Evolutionary conservation across 2,113 vertebrate genomes (phyloP), one percentile per base, ranked within the genome.

Genomic region (Triplophysa tibetana): DNA sequence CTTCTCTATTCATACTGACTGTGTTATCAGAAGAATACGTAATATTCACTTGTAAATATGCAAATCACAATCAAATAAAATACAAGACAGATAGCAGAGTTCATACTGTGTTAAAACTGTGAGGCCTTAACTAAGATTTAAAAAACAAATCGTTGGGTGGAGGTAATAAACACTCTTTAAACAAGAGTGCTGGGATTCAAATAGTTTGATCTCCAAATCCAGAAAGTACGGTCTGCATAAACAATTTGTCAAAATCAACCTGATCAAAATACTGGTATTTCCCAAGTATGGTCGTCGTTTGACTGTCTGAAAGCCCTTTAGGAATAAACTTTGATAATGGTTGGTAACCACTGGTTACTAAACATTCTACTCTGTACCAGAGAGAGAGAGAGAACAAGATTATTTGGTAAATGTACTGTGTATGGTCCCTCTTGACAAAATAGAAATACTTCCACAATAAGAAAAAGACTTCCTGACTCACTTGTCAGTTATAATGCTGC

Each of bases 41-140:
- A 70, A 76, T 76, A 80, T 41, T 50, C 63, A 58, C 21, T 58
- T 8, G 54, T 10, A 21, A 70, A 74, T 16, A 82, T 62, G n/a
- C 41, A 13, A 60, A 58, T 43, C 33, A 43, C 41, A 12, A 41
- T 29, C 19, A 17, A 58, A 74, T 43, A 14, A n/a, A 73, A 73
- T 24, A 23, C 16, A n/a, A 41, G 56, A n/a, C 54, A 23, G 38
- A 23, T 33, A 56, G 33, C 3, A 41, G 41, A 60, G 19, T 43
- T 58, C 16, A 60, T 38, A 56, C 48, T 52, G 3, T 14, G 48
- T 48, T 48, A 48, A 12, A 48, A 48, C 45, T 13, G 45, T 48
- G 45, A 48, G 45, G 45, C 45, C 45, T 48, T 12, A 48, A 48
- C 45, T 48, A 13, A 48, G 45, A 48, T 48, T 48, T 48, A 52